These are phyloP conservation scores for Pegoplata infirma DNA, from an alignment of 2,888 invertebrate genomes.

Conservation along the genomic window DNA sequence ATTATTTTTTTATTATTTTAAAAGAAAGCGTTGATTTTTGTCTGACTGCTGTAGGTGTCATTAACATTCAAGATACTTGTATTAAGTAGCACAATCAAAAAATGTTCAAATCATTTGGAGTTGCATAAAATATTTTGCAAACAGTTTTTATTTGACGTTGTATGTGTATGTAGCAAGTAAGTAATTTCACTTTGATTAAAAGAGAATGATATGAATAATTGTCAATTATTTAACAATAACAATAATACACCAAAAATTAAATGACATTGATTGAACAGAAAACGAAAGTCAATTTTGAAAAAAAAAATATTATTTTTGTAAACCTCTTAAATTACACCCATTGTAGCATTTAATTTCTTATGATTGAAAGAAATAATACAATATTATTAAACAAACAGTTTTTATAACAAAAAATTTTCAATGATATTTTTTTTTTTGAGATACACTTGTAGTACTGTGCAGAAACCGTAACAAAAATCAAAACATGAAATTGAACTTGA, in stretches of 20 bases:
- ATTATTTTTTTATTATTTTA: neutral
- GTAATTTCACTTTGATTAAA: constrained; percentile 40
- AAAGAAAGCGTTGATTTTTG: neutral
- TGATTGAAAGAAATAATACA: constrained; percentile 1
- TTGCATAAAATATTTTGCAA: constrained; percentile 5
- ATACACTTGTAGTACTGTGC: constrained; percentile 24
- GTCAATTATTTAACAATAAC: constrained; percentile 42
- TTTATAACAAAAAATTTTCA: neutral
- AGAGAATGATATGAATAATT: constrained; percentile 35
- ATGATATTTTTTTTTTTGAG: constrained; percentile 7
- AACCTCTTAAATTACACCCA: constrained; percentile 28
- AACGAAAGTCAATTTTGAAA: constrained; percentile 33
- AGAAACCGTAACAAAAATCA: too few species aligned
- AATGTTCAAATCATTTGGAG: neutral
- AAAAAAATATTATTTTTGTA: neutral
- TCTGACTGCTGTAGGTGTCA: neutral
- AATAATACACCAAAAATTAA: neutral
- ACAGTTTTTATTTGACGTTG: neutral
- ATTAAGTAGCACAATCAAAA: neutral
- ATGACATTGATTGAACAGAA: constrained; percentile 40
- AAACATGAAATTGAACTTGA: constrained; percentile 30
- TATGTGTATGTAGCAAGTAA: too few species aligned
- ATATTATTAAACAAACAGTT: neutral
- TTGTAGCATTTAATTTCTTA: too few species aligned
- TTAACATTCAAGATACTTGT: neutral